Conservation (phyloP, 2,888 invertebrate genomes). For the Siphlonurus alternatus region DNA sequence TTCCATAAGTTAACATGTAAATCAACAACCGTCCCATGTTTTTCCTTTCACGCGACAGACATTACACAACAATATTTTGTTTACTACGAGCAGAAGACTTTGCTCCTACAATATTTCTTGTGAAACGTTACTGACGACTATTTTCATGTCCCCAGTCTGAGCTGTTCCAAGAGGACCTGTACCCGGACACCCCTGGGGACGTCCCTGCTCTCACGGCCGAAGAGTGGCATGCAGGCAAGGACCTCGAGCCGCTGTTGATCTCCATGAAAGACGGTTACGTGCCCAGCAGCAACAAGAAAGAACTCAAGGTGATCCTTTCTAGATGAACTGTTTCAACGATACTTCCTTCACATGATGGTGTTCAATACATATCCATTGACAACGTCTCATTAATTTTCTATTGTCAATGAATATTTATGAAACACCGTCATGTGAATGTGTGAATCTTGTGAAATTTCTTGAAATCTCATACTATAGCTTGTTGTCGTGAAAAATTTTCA, state of each 20-base stretch:
- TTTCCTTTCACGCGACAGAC: too few relatives aligned
- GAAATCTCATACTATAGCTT: too few relatives aligned
- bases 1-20: too few relatives aligned
- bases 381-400: neutral
- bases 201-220: constrained; percentile 78
- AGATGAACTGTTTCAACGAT: neutral
- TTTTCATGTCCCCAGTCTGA: constrained; percentile 73
- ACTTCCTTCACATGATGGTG: neutral
- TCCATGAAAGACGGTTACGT: constrained; percentile 69
- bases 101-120: too few relatives aligned
- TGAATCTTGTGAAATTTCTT: too few relatives aligned
- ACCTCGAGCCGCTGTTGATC: constrained; percentile 80
- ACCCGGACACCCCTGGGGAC: constrained; percentile 87
- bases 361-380: neutral
- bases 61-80: too few relatives aligned
- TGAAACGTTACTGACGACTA: too few relatives aligned
- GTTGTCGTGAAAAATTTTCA: too few relatives aligned
- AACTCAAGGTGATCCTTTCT: constrained; percentile 47
- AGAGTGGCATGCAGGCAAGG: constrained; percentile 80
- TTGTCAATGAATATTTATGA: neutral
- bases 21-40: too few relatives aligned
- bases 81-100: too few relatives aligned
- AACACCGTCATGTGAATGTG: neutral
- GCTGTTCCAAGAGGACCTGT: constrained; percentile 92
- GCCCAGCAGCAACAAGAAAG: constrained; percentile 36